Conservation (phyloP, 1,140 invertebrate species). For the Plectrocnemia conspersa region DNA sequence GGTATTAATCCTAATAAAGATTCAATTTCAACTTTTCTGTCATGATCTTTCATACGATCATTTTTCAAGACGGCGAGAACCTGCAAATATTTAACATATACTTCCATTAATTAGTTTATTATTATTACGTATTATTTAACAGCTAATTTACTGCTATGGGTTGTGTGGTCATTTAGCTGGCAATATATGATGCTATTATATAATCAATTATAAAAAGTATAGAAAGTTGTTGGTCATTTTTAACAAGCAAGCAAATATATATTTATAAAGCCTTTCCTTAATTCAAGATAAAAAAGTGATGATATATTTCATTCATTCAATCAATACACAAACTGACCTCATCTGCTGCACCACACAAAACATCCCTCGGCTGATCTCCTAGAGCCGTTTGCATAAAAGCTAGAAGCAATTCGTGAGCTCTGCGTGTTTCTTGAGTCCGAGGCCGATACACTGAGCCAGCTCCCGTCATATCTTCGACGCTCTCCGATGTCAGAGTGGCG, state of each 20-base stretch:
- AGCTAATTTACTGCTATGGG: background rate
- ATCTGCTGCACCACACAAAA: conserved; percentile 96
- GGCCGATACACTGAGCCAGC: conserved; percentile 93
- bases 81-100: conserved; percentile 31
- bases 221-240: too few species aligned
- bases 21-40: conserved; percentile 92
- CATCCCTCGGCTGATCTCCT: conserved; percentile 94
- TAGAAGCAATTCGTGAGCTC: conserved; percentile 94
- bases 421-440: conserved; percentile 94
- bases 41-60: conserved; percentile 88
- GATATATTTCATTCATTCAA: too few species aligned
- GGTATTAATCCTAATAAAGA: conserved; percentile 77
- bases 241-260: too few species aligned
- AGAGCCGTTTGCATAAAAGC: conserved; percentile 97
- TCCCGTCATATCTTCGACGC: conserved; percentile 67
- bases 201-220: too few species aligned
- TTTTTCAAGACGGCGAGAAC: conserved; percentile 91
- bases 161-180: background rate
- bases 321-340: too few species aligned
- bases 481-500: conserved; percentile 78
- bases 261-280: too few species aligned
- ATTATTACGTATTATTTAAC: background rate
- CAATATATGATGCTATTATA: background rate
- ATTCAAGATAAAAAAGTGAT: too few species aligned
- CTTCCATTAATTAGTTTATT: background rate